Base-by-base conservation (phyloP, 2,888 invertebrate genomes). In the Nematopogon swammerdamellus region DNA sequence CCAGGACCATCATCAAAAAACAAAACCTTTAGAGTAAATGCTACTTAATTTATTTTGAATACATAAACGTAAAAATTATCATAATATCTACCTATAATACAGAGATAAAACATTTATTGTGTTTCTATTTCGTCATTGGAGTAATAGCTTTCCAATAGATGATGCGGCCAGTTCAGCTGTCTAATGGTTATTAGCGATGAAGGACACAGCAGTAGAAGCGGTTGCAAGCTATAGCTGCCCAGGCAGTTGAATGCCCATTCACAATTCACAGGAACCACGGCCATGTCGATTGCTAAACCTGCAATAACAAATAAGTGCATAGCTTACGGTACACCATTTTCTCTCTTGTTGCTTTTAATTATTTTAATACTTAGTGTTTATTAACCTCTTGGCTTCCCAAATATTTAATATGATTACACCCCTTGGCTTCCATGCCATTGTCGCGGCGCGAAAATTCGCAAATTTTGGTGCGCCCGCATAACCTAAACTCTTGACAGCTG, bases 161-260 rank as follows among this genome's bases (percentile, higher is more conserved):
- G 16, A 4, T 44, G 18, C 18, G 44, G 44, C 44, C 44, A 44
- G 2, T 17, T 44, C 6, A 44, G 19, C 44, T 44, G 6, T 3
- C 3, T 17, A 14, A 44, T 14, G 44, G 6, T 53, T 18, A 54
- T 44, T 46, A 54, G 18, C 3, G 30, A 1, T 2, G 36, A 19
- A 3, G 79, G 72, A 47, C 74, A 77, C 20, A 80, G 59, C 36
- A 80, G 58, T 36, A 69, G 59, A 6, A 77, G 58, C 0, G 72
- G 66, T 11, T 55, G 49, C 18, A 79, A 57, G 1, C 63, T 54
- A 58, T 77, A 76, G 46, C 59, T 59, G 6, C 80, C 77, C 17
- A 80, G 62, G 53, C 73, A 71, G 57, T 77, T 75, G n/a, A 79
- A 59, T n/a, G 64, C 72, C 80, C 80, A 80, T 53, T 79, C 77